phyloP scores from a whole-genome alignment of 2,888 invertebrate species.

The Mayetiola destructor region DNA sequence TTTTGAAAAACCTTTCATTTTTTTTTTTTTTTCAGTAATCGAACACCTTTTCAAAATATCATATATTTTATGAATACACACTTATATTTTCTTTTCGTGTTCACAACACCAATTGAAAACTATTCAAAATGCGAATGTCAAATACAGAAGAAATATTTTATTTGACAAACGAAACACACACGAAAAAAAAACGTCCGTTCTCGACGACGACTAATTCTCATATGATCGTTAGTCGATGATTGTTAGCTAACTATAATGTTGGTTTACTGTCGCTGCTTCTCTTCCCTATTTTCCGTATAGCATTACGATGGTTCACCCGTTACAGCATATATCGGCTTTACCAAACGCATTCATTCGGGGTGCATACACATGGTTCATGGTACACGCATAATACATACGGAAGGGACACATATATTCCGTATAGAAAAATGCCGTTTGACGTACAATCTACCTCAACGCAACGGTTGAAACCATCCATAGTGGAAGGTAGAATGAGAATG shows the following conservation, averaged over 20 bases:
- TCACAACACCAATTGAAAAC: background rate
- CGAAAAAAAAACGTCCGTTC: slow-evolving; percentile 6
- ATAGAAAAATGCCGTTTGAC: too few relatives aligned
- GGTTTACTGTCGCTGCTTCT: background rate
- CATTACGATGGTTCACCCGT: background rate
- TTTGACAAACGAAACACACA: background rate
- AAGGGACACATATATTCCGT: too few relatives aligned
- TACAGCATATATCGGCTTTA: background rate
- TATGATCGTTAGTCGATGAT: slow-evolving; percentile 1
- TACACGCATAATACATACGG: too few relatives aligned
- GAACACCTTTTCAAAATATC: background rate
- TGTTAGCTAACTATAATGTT: background rate
- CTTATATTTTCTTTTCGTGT: too few relatives aligned
- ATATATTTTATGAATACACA: too few relatives aligned
- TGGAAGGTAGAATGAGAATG: too few relatives aligned
- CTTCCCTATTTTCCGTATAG: background rate
- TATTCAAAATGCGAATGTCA: background rate
- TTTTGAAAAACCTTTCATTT: background rate
- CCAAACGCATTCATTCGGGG: background rate
- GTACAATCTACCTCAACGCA: too few relatives aligned
- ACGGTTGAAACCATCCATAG: too few relatives aligned
- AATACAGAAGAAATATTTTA: background rate
- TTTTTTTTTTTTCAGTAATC: background rate
- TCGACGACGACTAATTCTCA: slow-evolving; percentile 1
- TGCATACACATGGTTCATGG: background rate